A percentile compares a stretch with the other conserved stretches of the same genome.
Conservation (phyloP, 1,140 invertebrate species). For the Gryllus bimaculatus region DNA sequence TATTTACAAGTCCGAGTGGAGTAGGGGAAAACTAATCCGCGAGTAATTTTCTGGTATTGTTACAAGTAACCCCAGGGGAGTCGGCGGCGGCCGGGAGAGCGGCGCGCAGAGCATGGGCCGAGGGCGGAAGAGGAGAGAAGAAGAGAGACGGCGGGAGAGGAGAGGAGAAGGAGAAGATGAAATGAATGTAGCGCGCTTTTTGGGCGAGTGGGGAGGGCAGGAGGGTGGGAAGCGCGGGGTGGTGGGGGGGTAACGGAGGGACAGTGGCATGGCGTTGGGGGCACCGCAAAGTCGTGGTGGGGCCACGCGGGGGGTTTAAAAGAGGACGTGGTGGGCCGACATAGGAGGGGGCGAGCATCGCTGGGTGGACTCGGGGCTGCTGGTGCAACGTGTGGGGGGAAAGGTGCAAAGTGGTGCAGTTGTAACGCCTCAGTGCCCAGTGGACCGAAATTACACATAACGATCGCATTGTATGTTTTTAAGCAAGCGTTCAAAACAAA, state of each 20-base stretch:
- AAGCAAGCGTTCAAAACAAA: no score
- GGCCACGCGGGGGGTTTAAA: no score
- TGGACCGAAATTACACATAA: no score
- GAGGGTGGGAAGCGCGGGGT: background rate
- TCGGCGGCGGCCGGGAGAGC: slow-evolving; percentile 6
- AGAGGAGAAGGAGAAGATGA: slow-evolving; percentile 15
- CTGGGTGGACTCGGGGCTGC: no score
- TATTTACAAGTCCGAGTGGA: slow-evolving; percentile 23
- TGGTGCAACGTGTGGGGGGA: no score
- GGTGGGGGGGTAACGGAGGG: background rate
- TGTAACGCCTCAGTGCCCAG: no score
- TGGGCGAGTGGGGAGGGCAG: background rate
- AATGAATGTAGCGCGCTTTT: slow-evolving; percentile 18
- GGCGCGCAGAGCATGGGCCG: background rate
- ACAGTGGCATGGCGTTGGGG: no score
- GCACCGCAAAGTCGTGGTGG: no score
- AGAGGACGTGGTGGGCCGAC: no score
- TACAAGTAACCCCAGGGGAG: slow-evolving; percentile 24
- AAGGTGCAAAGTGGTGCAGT: no score
- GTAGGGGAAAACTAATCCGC: slow-evolving; percentile 23
- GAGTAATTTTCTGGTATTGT: slow-evolving; percentile 27
- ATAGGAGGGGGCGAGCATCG: no score
- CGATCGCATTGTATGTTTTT: no score
- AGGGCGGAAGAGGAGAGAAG: slow-evolving; percentile 9
- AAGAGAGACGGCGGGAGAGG: background rate